Evolutionary conservation across 92 coral and sea anemone species (phyloP).

Genomic region (Diadumene lineata): DNA sequence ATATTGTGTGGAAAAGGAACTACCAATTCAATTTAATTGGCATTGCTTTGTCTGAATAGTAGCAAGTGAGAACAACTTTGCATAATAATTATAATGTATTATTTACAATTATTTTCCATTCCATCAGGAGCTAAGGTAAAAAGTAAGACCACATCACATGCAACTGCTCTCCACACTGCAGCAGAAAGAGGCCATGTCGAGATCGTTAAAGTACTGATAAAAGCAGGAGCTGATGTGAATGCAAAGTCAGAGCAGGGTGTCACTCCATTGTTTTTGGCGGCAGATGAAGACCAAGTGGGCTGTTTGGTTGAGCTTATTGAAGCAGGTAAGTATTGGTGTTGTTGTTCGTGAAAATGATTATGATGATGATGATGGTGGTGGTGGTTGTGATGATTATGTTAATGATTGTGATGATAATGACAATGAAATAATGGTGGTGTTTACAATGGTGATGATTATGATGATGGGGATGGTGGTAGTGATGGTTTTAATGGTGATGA

Average conservation of each 20-base stretch:
- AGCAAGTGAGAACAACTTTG: no score
- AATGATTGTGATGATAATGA: not conserved
- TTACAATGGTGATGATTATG: not conserved
- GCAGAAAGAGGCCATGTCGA: slow-evolving; percentile 66
- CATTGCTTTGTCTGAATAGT: no score
- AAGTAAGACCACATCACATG: slow-evolving; percentile 25
- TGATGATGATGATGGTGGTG: not conserved
- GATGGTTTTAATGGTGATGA: not conserved
- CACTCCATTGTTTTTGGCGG: slow-evolving; percentile 70
- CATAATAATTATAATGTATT: no score
- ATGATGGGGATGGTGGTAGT: not conserved
- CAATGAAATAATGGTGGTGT: not conserved
- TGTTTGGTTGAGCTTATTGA: slow-evolving; percentile 56
- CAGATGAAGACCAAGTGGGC: slow-evolving; percentile 58
- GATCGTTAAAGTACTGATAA: slow-evolving; percentile 48
- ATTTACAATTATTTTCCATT: no score
- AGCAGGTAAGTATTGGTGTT: not conserved
- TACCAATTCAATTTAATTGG: no score
- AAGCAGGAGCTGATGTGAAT: slow-evolving; percentile 55
- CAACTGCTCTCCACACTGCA: slow-evolving; percentile 73
- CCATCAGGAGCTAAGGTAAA: slow-evolving; percentile 57
- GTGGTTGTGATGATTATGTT: not conserved
- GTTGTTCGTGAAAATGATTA: not conserved
- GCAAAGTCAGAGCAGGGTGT: slow-evolving; percentile 51
- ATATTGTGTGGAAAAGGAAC: no score